Evolutionary conservation across 2,797 vertebrate species (phyloP).

Genomic region (Clarias platycephalus): DNA sequence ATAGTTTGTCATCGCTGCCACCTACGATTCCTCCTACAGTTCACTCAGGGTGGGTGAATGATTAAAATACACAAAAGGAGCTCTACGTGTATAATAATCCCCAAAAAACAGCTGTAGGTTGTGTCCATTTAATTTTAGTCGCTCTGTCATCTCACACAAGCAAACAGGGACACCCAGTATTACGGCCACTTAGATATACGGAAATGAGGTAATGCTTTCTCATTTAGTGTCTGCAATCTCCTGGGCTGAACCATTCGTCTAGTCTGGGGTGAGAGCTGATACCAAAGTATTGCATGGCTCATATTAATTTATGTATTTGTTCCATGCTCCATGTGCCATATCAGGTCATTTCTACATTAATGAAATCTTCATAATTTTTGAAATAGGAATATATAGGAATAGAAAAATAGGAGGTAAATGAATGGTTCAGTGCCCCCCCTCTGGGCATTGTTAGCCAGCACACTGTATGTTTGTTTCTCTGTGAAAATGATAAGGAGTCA

Average conservation of each 20-base stretch:
- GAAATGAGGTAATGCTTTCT: slow-evolving; percentile 18
- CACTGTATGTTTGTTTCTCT: slow-evolving; percentile 1
- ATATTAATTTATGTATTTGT: neutral
- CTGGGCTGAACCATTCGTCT: slow-evolving; percentile 16
- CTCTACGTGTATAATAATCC: neutral
- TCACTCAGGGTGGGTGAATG: neutral
- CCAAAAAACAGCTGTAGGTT: neutral
- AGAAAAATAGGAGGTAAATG: neutral
- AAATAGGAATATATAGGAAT: neutral
- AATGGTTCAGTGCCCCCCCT: neutral
- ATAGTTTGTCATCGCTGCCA: neutral
- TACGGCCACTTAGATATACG: neutral
- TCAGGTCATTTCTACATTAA: neutral
- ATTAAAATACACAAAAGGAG: slow-evolving; percentile 5
- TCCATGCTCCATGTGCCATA: neutral
- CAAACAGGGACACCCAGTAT: slow-evolving; percentile 6
- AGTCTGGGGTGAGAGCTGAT: neutral
- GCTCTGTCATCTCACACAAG: neutral
- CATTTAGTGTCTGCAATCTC: slow-evolving; percentile 18
- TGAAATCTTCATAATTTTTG: neutral
- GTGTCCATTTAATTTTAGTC: neutral
- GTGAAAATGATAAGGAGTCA: slow-evolving; percentile 28
- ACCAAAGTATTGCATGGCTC: neutral
- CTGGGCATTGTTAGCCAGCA: neutral
- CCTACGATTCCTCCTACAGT: slow-evolving; percentile 27